These are phyloP conservation scores for Sinocyclocheilus anshuiensis DNA, from an alignment of 2,113 vertebrate species.

Conservation along the genomic window DNA sequence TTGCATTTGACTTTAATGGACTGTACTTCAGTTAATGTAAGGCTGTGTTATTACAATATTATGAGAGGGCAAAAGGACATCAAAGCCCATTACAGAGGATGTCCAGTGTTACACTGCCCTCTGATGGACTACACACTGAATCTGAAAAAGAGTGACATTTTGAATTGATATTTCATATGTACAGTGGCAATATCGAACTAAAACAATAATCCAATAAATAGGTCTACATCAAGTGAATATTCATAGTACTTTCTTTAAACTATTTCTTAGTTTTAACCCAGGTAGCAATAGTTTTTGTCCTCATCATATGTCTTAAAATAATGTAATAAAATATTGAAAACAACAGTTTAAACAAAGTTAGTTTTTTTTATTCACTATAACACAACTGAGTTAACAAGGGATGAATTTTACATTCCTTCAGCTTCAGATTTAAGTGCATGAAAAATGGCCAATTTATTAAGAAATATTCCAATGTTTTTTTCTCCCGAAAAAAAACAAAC, in stretches of 20 bases:
- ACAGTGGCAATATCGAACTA: background rate
- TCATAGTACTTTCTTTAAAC: background rate
- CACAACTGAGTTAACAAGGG: background rate
- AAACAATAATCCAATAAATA: background rate
- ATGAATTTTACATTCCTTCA: background rate
- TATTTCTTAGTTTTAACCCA: background rate
- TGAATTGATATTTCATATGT: background rate
- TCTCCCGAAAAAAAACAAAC: too few relatives aligned
- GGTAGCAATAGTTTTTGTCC: background rate
- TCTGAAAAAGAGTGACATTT: background rate
- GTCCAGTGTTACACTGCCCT: constrained; percentile 70
- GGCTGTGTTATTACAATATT: background rate
- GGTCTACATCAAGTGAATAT: background rate
- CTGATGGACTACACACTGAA: constrained; percentile 63
- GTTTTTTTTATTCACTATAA: background rate
- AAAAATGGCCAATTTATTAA: background rate
- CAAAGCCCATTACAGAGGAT: background rate
- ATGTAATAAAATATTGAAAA: too few relatives aligned
- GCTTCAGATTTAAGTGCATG: background rate
- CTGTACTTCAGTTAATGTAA: background rate
- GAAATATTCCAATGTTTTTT: background rate
- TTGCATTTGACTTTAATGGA: background rate
- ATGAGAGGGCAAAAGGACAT: background rate
- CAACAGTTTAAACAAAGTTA: background rate
- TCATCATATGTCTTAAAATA: background rate